Conservation (phyloP, 2,113 vertebrate species). For the Rhinopithecus roxellana region DNA sequence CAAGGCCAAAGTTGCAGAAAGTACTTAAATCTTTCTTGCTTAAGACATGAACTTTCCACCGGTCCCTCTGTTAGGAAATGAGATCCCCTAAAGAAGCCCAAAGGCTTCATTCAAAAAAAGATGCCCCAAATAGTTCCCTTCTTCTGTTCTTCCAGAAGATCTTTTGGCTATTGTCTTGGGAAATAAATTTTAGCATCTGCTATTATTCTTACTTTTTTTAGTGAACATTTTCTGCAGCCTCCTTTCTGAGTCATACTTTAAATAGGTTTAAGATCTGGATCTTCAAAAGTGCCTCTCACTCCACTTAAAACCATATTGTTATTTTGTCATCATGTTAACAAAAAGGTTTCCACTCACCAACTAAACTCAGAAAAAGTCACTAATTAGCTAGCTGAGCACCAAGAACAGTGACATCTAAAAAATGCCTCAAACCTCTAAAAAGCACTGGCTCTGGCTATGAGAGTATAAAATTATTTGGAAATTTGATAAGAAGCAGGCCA, state of each 20-base stretch:
- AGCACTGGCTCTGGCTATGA: neutral
- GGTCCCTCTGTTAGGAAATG: slow-evolving; percentile 2
- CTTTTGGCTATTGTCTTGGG: neutral
- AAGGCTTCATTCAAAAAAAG: neutral
- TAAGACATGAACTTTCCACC: slow-evolving; percentile 1
- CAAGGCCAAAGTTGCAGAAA: neutral
- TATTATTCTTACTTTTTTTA: neutral
- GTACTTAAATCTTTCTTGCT: slow-evolving; percentile 5
- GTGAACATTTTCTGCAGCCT: neutral
- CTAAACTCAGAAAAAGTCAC: neutral
- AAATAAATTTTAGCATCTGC: neutral
- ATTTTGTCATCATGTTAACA: neutral
- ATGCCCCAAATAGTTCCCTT: neutral
- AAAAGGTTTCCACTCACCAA: neutral
- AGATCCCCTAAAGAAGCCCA: neutral
- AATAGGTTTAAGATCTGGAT: neutral
- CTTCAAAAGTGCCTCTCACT: neutral
- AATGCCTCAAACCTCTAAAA: neutral
- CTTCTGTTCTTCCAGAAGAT: neutral
- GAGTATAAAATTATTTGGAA: neutral
- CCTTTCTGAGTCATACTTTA: slow-evolving; percentile 18
- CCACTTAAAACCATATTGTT: neutral
- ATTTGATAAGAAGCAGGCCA: neutral
- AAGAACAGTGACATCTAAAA: neutral
- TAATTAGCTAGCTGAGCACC: neutral